Evolutionary conservation across 1,140 invertebrate species (phyloP), one percentile per base, ranked within the genome.

Genomic region (Pogonomyrmex californicus): DNA sequence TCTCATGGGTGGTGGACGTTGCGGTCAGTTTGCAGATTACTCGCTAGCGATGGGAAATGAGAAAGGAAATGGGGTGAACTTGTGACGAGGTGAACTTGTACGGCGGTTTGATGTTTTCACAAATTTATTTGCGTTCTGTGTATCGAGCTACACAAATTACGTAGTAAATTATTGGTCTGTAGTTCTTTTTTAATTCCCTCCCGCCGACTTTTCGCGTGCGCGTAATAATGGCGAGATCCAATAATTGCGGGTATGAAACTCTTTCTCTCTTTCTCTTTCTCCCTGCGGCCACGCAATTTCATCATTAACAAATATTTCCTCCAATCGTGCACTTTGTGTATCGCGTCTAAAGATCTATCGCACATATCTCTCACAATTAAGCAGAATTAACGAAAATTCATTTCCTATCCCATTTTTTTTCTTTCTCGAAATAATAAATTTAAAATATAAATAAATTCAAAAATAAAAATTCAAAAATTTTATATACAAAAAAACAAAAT

Each of bases 151-250:
- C 91, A 92, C 91, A 90, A 89, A 91, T 92, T 88, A 91, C 54
- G 62, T 90, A 91, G 65, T 91, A 92, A 92, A 92, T 91, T 91
- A 92, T 92, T 92, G 89, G 91, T 93, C 90, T 86, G 90, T 85
- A 82, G 63, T 85, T 89, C n/a, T 77, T 79, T 83, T 36, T 23
- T 30, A 41, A 56, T 87, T 68, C 58, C 36, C 23, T 49, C 68
- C 44, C 30, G 79, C 68, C 54, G 41, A 73, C 6, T 83, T 4
- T 14, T 75, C 51, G 30, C 79, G 41, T 56, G 49, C 66, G 41
- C 79, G 66, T 68, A 82, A 73, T 56, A 82, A 82, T 60, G 73
- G 66, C 54, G 79, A 83, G 79, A 83, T 83, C 54, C 51, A 33
- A 30, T 81, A 81, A 79, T 79, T 76, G 51, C n/a, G 70, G 44